phyloP scores from a whole-genome alignment of 2,797 vertebrate genomes.

The Calcarius lapponicus region DNA sequence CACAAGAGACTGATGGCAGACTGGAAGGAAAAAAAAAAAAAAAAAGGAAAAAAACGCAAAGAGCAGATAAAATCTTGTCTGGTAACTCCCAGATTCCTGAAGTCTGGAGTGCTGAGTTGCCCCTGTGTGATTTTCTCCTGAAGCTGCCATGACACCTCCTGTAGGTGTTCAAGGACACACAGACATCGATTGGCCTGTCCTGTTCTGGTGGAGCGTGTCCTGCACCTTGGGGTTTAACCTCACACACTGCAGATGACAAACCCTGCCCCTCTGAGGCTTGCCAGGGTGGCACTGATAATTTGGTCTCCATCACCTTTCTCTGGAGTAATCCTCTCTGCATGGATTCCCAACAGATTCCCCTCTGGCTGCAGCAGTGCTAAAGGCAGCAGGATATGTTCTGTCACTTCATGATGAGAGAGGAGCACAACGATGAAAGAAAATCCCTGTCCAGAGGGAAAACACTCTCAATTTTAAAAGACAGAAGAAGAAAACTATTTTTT shows the following conservation, averaged over 20 bases:
- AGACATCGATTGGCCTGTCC: too few species aligned
- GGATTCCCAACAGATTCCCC: not conserved
- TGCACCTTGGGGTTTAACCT: not conserved
- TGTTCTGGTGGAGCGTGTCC: not conserved
- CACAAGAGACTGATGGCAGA: not conserved
- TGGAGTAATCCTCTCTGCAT: not conserved
- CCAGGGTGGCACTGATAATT: rapidly evolving
- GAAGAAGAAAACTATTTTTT: not conserved
- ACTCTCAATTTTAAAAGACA: not conserved
- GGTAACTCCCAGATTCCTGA: not conserved
- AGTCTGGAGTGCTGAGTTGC: not conserved
- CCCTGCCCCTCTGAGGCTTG: not conserved
- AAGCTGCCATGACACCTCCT: not conserved
- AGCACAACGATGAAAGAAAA: not conserved
- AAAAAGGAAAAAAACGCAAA: not conserved
- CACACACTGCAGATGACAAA: not conserved
- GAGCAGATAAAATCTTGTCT: not conserved
- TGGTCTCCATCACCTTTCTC: not conserved
- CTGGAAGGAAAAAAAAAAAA: not conserved
- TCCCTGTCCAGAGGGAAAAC: not conserved
- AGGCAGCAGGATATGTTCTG: not conserved
- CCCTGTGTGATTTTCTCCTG: not conserved
- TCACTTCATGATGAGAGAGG: not conserved
- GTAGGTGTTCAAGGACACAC: rapidly evolving
- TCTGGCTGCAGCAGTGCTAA: not conserved